Conservation (phyloP, 1,140 invertebrate genomes). For the Carposina sasakii region DNA sequence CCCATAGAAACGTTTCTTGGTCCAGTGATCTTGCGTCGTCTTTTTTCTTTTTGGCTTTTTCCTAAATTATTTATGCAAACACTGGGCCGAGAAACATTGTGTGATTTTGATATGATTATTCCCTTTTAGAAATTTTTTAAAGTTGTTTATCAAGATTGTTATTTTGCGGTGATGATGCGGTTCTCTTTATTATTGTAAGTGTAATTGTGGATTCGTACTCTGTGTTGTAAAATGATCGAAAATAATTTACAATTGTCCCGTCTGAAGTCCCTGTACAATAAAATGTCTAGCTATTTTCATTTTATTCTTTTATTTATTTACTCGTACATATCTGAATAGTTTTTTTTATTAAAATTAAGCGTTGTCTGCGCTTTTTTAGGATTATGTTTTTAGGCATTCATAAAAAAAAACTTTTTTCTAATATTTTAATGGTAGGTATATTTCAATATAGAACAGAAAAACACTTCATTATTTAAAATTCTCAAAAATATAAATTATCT, state of each 20-base stretch:
- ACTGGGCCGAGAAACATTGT: conserved; percentile 31
- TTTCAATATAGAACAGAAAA: neutral
- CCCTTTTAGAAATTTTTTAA: conserved; percentile 13
- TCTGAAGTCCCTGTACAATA: conserved; percentile 27
- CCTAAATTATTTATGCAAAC: conserved; percentile 39
- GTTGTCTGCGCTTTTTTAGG: too few species aligned
- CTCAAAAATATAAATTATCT: neutral
- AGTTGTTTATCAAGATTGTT: too few species aligned
- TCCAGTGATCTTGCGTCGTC: conserved; percentile 37
- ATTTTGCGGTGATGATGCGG: conserved; percentile 15
- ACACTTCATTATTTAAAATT: neutral
- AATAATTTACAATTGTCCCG: conserved; percentile 28
- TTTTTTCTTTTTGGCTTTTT: conserved; percentile 22
- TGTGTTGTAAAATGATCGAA: conserved; percentile 26
- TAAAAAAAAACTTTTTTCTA: neutral
- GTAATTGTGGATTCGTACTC: conserved; percentile 34
- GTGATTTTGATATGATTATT: neutral
- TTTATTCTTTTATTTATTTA: conserved; percentile 10
- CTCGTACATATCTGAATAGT: too few species aligned
- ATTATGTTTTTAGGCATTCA: neutral
- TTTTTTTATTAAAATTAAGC: neutral
- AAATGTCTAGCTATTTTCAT: conserved; percentile 21
- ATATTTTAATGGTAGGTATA: neutral
- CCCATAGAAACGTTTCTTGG: conserved; percentile 27
- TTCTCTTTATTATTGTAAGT: conserved; percentile 33